A percentile compares a stretch with the other conserved stretches of the same genome.
Conservation (phyloP, 2,888 invertebrate genomes). For the Ommatoiulus sabulosus region DNA sequence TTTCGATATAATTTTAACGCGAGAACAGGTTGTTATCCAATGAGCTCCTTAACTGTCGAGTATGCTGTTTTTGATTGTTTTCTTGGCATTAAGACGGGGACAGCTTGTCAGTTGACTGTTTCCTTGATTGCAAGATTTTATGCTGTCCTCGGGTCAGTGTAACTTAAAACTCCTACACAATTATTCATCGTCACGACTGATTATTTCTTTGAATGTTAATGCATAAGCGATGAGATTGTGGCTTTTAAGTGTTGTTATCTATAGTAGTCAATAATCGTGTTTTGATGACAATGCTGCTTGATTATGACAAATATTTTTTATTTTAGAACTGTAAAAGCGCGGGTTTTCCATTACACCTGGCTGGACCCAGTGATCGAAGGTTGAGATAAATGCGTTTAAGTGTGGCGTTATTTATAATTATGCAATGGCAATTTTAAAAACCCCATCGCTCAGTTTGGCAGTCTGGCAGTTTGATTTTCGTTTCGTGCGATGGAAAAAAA, state of each 20-base stretch:
- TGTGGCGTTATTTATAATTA: not conserved
- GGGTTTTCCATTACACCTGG: not conserved
- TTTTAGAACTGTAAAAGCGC: not conserved
- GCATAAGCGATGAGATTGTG: not conserved
- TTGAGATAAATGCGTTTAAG: not conserved
- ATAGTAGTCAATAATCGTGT: conserved; percentile 9
- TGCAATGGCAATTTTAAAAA: not conserved
- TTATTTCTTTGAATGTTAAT: not conserved
- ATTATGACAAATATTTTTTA: not conserved
- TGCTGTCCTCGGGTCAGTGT: not conserved
- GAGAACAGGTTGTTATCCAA: no score
- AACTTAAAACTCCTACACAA: not conserved
- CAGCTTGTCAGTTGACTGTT: not conserved
- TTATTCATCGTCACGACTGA: not conserved
- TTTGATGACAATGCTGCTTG: not conserved
- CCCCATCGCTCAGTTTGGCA: not conserved
- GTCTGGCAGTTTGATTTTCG: not conserved
- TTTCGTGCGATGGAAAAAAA: not conserved
- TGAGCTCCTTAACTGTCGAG: no score
- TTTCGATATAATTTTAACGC: no score
- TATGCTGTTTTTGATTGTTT: no score
- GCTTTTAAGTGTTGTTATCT: not conserved
- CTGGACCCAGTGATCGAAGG: not conserved
- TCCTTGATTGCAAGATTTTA: not conserved
- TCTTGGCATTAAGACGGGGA: not conserved